These are phyloP conservation scores for Oceanites oceanicus DNA, from an alignment of 2,113 vertebrate species.

Conservation along the genomic window DNA sequence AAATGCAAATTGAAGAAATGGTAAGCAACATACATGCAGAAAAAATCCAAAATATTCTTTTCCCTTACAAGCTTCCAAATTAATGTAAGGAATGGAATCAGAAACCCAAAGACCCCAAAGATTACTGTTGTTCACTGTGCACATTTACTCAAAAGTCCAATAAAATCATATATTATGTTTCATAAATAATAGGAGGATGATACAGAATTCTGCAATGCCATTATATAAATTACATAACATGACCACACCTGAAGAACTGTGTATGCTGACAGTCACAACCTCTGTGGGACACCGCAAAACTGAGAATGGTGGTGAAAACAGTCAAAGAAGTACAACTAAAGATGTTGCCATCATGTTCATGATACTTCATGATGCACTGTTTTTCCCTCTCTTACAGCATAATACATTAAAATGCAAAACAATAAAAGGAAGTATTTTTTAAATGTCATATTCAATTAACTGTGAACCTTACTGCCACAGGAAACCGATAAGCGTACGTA, in stretches of 20 bases:
- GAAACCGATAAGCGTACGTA: neutral
- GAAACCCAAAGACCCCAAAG: neutral
- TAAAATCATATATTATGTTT: neutral
- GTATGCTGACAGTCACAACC: neutral
- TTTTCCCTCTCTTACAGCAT: neutral
- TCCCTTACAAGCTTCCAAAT: neutral
- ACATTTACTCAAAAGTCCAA: neutral
- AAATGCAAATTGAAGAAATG: neutral
- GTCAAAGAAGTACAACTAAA: neutral
- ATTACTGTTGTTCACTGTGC: neutral
- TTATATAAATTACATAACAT: neutral
- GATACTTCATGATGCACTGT: neutral
- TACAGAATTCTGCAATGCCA: neutral
- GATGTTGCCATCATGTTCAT: neutral
- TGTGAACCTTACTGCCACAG: neutral
- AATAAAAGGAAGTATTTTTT: conserved; percentile 35
- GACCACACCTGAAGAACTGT: neutral
- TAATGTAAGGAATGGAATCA: neutral
- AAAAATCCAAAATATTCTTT: neutral
- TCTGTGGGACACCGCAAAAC: neutral
- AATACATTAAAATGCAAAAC: neutral
- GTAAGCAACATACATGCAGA: neutral
- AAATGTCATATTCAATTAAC: neutral
- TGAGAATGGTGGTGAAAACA: neutral
- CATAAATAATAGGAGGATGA: neutral